Conservation (phyloP, 2,888 invertebrate species). For the Dicroscelio sp. region DNA sequence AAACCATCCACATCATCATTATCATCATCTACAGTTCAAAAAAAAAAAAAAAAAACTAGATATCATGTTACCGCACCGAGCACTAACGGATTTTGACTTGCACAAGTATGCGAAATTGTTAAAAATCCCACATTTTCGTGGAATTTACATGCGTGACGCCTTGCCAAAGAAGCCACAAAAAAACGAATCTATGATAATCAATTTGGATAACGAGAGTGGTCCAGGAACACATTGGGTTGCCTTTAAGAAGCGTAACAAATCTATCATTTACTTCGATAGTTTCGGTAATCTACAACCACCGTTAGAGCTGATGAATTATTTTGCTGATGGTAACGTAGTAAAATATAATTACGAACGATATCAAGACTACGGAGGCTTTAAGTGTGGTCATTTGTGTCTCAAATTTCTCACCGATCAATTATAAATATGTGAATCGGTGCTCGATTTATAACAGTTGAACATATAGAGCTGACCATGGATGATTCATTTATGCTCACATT, state of each 20-base stretch:
- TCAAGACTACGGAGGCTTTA: neutral
- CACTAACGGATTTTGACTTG: conserved; percentile 88
- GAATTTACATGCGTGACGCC: conserved; percentile 82
- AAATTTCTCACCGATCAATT: neutral
- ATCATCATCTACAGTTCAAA: no score
- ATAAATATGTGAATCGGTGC: conserved; percentile 21
- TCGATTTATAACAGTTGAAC: neutral
- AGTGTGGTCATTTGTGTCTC: conserved; percentile 16
- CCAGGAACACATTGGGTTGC: no score
- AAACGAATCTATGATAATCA: neutral
- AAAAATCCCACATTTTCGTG: conserved; percentile 88
- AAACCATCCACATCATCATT: no score
- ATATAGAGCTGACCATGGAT: conserved; percentile 6
- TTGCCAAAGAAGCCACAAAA: conserved; percentile 5
- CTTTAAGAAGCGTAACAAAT: neutral
- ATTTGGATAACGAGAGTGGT: neutral
- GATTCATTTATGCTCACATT: conserved; percentile 78
- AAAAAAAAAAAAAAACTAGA: neutral
- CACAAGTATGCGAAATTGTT: conserved; percentile 82
- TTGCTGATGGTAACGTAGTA: neutral
- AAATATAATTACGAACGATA: conserved; percentile 4
- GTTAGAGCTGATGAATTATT: conserved; percentile 12
- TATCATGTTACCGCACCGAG: conserved; percentile 55
- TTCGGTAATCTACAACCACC: conserved; percentile 40
- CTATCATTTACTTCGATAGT: neutral